These are phyloP conservation scores for Urosaurus nigricauda DNA, from an alignment of 2,797 vertebrate species.

Conservation along the genomic window DNA sequence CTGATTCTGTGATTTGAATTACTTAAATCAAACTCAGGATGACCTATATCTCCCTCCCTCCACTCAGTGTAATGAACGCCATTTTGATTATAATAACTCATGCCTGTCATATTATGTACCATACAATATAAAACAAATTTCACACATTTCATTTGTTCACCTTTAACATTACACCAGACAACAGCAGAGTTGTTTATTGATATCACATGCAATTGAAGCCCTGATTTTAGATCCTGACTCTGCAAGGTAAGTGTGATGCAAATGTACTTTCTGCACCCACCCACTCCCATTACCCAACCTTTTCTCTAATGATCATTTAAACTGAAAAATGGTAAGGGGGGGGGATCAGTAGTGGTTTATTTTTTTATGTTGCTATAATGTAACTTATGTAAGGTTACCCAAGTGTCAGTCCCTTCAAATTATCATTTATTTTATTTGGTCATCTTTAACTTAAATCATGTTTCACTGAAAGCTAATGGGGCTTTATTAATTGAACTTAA, in stretches of 20 bases:
- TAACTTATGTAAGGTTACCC: background rate
- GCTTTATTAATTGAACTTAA: background rate
- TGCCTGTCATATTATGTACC: background rate
- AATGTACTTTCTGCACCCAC: background rate
- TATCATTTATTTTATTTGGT: background rate
- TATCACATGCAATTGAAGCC: slow-evolving; percentile 94
- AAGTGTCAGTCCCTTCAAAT: background rate
- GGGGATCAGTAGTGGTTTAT: slow-evolving; percentile 15
- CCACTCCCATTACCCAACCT: no score
- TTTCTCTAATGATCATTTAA: slow-evolving; percentile 27
- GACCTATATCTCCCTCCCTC: background rate
- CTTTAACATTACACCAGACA: slow-evolving; percentile 87
- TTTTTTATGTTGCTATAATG: background rate
- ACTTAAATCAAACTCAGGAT: background rate
- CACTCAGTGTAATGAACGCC: background rate
- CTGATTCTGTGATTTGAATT: background rate
- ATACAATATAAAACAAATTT: background rate
- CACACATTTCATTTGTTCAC: slow-evolving; percentile 18
- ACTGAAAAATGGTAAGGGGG: slow-evolving; percentile 29
- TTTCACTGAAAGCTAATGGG: background rate
- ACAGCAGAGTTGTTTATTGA: slow-evolving; percentile 96
- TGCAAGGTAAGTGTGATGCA: slow-evolving; percentile 84
- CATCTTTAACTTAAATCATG: background rate
- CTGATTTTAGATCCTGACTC: slow-evolving; percentile 95
- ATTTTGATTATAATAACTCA: background rate